These are phyloP conservation scores for Dasyornis broadbenti DNA, from an alignment of 2,113 vertebrate genomes.

Conservation along the genomic window DNA sequence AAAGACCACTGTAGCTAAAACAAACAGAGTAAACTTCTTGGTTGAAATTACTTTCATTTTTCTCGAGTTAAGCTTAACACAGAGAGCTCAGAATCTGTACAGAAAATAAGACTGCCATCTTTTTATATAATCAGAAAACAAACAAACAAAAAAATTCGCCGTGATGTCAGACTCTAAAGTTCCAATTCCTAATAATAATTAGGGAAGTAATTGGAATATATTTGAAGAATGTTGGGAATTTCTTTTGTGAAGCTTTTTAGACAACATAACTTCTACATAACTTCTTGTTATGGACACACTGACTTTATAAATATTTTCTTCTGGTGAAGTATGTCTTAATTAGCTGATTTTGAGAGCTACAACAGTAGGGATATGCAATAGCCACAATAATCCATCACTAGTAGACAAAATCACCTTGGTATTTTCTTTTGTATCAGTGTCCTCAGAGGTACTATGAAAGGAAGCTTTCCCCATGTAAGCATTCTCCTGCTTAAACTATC, in stretches of 20 bases:
- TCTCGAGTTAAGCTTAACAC: constrained; percentile 10
- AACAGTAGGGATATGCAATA: constrained; percentile 11
- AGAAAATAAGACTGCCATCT: background rate
- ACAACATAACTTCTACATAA: constrained; percentile 5
- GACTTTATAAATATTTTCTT: constrained; percentile 58
- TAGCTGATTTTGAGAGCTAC: constrained; percentile 42
- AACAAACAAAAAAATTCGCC: background rate
- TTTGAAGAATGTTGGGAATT: constrained; percentile 60
- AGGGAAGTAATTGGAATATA: constrained; percentile 25
- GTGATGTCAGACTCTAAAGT: constrained; percentile 44
- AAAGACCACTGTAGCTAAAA: constrained; percentile 44
- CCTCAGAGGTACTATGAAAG: background rate
- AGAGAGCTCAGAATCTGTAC: background rate
- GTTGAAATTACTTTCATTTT: constrained; percentile 66
- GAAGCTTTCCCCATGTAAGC: background rate
- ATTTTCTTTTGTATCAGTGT: constrained; percentile 23
- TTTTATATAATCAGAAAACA: constrained; percentile 69
- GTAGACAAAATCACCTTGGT: constrained; percentile 31
- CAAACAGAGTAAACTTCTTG: constrained; percentile 52
- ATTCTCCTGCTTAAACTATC: background rate
- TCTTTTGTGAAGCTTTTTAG: constrained; percentile 43
- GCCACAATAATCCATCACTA: constrained; percentile 21
- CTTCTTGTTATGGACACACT: constrained; percentile 39
- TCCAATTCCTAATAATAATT: constrained; percentile 63
- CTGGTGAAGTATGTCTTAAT: constrained; percentile 68